Percentiles rank a stretch among this genome's conserved stretches.
Conservation (phyloP, 1,140 invertebrate species). For the Temnothorax curvispinosus region DNA sequence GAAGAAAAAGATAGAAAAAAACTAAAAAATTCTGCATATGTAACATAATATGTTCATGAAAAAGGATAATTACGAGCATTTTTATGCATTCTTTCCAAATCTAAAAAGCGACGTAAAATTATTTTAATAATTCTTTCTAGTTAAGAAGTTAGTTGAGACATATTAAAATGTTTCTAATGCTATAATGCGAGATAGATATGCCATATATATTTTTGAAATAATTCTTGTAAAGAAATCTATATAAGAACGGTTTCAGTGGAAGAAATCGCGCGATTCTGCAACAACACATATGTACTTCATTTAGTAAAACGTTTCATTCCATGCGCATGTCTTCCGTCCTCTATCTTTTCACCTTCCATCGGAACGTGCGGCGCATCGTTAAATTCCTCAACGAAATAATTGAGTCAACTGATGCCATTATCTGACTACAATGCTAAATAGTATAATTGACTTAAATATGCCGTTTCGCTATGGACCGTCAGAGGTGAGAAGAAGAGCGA, state of each 20-base stretch:
- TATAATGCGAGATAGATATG: neutral
- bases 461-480: constrained; percentile 61
- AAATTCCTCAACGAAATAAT: constrained; percentile 73
- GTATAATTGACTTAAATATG: constrained; percentile 83
- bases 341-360: constrained; percentile 4
- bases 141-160: neutral
- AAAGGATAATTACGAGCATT: neutral
- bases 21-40: neutral
- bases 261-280: neutral
- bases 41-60: neutral
- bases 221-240: neutral
- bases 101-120: neutral
- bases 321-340: neutral
- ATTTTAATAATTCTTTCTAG: neutral
- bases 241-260: neutral
- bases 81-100: too few relatives aligned
- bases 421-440: constrained; percentile 81
- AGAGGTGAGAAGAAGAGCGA: constrained; percentile 33
- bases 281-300: neutral
- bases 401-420: constrained; percentile 78
- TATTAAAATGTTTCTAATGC: neutral
- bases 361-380: constrained; percentile 62
- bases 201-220: neutral
- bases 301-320: neutral
- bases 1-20: neutral